Evolutionary conservation across 2,797 vertebrate species (phyloP).

Genomic region (Dendrocincla tyrannina): DNA sequence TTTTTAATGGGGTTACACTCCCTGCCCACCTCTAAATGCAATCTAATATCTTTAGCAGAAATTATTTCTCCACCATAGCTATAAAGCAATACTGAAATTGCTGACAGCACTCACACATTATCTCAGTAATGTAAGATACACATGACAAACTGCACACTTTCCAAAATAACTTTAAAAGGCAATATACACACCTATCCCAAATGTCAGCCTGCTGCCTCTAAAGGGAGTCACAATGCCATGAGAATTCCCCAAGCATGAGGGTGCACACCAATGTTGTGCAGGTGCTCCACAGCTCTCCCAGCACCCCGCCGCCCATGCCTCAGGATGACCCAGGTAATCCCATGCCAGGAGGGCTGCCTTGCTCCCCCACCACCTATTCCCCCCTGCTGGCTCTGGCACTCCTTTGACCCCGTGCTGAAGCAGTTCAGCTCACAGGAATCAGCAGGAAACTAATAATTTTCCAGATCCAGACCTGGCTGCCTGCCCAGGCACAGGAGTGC

Average conservation of each 20-base stretch:
- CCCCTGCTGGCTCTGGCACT: fast-evolving
- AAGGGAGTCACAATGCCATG: fast-evolving
- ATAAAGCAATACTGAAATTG: not conserved
- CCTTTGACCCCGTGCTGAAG: not conserved
- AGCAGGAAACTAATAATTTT: slow-evolving; percentile 60
- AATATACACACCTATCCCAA: fast-evolving
- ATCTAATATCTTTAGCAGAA: slow-evolving; percentile 18
- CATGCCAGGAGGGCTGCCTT: not conserved
- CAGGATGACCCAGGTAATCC: fast-evolving
- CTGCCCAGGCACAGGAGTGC: slow-evolving; percentile 47
- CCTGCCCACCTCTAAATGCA: not conserved
- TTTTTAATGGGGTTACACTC: not conserved
- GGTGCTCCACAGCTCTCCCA: not conserved
- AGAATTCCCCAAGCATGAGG: not conserved
- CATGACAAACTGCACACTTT: not conserved
- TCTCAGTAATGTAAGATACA: not conserved
- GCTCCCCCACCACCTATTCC: not conserved
- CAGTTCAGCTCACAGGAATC: slow-evolving; percentile 3
- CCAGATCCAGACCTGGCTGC: slow-evolving; percentile 59
- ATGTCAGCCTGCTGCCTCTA: not conserved
- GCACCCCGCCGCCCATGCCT: not conserved
- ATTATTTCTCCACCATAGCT: not conserved
- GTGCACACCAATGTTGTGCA: not conserved
- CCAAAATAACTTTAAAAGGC: not conserved
- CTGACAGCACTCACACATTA: not conserved